Evolutionary conservation across 2,888 invertebrate genomes (phyloP).

Genomic region (Drosophila conformis): DNA sequence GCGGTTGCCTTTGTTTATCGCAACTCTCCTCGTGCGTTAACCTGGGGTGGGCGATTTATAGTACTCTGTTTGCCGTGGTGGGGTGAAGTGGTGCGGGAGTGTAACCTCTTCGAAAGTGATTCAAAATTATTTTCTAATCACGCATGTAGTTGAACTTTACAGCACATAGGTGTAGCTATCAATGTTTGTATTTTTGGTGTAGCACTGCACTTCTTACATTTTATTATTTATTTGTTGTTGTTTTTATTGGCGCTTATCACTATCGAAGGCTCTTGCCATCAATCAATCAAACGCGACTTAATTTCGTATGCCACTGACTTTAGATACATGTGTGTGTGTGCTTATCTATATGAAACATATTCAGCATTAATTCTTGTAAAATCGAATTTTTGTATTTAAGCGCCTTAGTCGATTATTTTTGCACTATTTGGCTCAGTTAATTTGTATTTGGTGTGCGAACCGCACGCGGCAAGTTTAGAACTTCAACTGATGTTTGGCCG

Average conservation of each 20-base stretch:
- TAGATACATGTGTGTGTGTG: conserved; percentile 16
- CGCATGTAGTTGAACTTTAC: conserved; percentile 52
- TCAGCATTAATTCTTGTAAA: conserved; percentile 17
- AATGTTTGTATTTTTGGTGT: conserved; percentile 9
- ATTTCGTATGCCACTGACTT: conserved; percentile 39
- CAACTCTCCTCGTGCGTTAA: neutral
- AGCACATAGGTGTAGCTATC: conserved; percentile 10
- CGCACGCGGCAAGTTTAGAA: conserved; percentile 71
- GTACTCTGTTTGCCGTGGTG: neutral
- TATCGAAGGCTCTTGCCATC: conserved; percentile 52
- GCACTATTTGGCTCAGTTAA: conserved; percentile 10
- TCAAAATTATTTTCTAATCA: conserved; percentile 14
- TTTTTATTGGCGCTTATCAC: conserved; percentile 41
- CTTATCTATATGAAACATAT: conserved; percentile 17
- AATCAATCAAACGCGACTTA: conserved; percentile 71
- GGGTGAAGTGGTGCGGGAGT: neutral
- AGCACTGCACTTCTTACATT: conserved; percentile 65
- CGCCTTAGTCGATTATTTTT: conserved; percentile 18
- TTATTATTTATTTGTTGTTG: conserved; percentile 28
- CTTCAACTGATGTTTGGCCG: conserved; percentile 59
- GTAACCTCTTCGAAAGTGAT: neutral
- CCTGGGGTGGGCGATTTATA: conserved; percentile 16
- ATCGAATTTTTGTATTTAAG: conserved; percentile 14
- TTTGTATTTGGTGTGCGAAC: conserved; percentile 47
- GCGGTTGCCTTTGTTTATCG: conserved; percentile 34